Percentiles rank a stretch among this genome's conserved stretches.
Evolutionary conservation across 2,113 vertebrate genomes (phyloP).

Genomic region (Peromyscus leucopus): DNA sequence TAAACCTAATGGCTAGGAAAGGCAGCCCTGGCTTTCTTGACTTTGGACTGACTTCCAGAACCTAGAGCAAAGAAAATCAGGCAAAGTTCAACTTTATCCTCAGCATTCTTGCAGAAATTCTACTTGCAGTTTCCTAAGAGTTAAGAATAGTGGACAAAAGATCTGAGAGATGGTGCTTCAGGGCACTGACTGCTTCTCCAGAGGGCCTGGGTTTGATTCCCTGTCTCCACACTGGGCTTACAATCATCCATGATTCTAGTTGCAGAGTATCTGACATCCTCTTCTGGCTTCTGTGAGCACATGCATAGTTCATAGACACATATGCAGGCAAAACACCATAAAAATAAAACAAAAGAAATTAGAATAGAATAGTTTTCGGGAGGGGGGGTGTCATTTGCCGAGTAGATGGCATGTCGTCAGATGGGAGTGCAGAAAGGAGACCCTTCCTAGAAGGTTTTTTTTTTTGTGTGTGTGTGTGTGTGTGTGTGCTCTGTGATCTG

Average conservation of each 20-base stretch:
- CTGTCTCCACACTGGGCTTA: no score
- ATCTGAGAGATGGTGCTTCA: neutral
- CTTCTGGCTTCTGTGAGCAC: neutral
- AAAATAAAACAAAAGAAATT: neutral
- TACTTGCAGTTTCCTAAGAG: neutral
- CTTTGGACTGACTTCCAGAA: conserved; percentile 76
- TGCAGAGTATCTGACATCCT: neutral
- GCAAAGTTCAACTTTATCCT: conserved; percentile 13
- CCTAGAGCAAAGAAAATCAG: neutral
- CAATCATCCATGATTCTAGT: neutral
- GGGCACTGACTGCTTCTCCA: neutral
- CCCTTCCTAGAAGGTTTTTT: neutral
- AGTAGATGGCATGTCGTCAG: neutral
- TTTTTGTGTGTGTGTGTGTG: neutral
- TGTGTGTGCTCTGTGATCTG: neutral
- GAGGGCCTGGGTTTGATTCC: neutral
- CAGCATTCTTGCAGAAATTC: neutral
- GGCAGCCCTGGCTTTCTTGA: conserved; percentile 20
- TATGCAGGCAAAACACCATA: neutral
- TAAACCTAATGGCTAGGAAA: conserved; percentile 75
- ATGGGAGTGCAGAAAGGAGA: neutral
- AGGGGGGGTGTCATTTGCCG: neutral
- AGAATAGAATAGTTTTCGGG: neutral
- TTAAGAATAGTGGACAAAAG: neutral
- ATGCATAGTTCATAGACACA: neutral